These are phyloP conservation scores for Lichenostomus cassidix DNA, from an alignment of 2,113 vertebrate species.

Conservation along the genomic window DNA sequence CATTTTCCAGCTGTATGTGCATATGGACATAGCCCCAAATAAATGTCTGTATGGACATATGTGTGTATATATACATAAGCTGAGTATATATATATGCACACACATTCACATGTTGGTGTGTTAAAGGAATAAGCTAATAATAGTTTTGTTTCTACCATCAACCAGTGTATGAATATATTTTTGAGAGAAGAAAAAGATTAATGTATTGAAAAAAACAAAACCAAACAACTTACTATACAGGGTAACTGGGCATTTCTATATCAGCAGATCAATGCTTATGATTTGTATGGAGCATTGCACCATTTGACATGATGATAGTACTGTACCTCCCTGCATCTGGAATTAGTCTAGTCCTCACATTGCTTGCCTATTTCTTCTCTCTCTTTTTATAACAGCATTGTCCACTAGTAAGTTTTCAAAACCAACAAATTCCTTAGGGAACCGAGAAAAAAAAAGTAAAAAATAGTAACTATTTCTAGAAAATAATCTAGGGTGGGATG, in stretches of 20 bases:
- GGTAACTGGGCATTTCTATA: conserved; percentile 78
- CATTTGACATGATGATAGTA: conserved; percentile 64
- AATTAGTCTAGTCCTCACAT: conserved; percentile 67
- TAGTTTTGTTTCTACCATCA: conserved; percentile 74
- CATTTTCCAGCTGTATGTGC: conserved; percentile 53
- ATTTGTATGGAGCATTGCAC: conserved; percentile 62
- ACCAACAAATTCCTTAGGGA: conserved; percentile 61
- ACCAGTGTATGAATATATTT: conserved; percentile 71
- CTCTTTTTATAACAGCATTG: conserved; percentile 68
- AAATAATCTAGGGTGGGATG: conserved; percentile 51
- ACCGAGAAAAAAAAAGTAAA: conserved; percentile 46
- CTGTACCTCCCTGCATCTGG: conserved; percentile 70
- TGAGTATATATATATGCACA: conserved; percentile 57
- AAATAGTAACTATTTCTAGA: conserved; percentile 65
- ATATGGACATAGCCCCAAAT: conserved; percentile 45
- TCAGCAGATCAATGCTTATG: conserved; percentile 66
- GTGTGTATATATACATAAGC: conserved; percentile 56
- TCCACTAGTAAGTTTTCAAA: conserved; percentile 69
- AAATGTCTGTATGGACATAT: conserved; percentile 47
- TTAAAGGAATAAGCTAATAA: conserved; percentile 82
- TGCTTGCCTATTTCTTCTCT: conserved; percentile 76
- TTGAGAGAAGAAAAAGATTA: conserved; percentile 52
- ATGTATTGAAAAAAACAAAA: conserved; percentile 48
- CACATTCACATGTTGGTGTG: conserved; percentile 64
- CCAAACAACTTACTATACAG: conserved; percentile 69